Conservation (phyloP, 2,113 vertebrate species). For the Andinoacara biseriatus region DNA sequence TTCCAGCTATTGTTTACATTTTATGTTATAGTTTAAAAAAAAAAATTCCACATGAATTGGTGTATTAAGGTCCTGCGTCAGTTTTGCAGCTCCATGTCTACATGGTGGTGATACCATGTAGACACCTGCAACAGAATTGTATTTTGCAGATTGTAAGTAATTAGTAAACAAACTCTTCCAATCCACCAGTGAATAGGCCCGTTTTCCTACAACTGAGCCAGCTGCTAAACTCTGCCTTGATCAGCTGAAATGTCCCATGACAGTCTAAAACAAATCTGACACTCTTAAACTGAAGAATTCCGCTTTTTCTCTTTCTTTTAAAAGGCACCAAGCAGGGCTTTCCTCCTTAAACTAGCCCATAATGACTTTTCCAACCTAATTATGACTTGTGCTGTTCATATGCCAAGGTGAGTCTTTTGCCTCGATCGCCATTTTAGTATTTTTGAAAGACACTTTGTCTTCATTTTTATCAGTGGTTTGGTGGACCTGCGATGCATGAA, state of each 20-base stretch:
- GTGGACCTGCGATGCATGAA: neutral
- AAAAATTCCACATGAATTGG: neutral
- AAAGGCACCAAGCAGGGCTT: neutral
- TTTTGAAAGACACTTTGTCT: neutral
- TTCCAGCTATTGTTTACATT: neutral
- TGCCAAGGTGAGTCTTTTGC: neutral
- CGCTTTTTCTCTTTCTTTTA: neutral
- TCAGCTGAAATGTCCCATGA: neutral
- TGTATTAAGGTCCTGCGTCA: neutral
- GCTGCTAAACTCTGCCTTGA: neutral
- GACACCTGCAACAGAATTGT: neutral
- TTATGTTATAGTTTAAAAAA: neutral
- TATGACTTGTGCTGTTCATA: neutral
- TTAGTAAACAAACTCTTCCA: neutral
- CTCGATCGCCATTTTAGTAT: neutral
- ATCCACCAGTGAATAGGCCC: neutral
- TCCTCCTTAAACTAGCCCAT: constrained; percentile 1
- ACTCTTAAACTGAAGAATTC: neutral
- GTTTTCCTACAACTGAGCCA: neutral
- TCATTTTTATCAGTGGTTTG: neutral
- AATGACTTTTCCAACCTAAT: constrained; percentile 18
- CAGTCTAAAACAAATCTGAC: neutral
- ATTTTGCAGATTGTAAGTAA: neutral
- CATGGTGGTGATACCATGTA: too few species aligned
- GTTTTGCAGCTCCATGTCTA: neutral